These are phyloP conservation scores for Myrmophylax atrothorax DNA, from an alignment of 2,113 vertebrate species.

Conservation along the genomic window DNA sequence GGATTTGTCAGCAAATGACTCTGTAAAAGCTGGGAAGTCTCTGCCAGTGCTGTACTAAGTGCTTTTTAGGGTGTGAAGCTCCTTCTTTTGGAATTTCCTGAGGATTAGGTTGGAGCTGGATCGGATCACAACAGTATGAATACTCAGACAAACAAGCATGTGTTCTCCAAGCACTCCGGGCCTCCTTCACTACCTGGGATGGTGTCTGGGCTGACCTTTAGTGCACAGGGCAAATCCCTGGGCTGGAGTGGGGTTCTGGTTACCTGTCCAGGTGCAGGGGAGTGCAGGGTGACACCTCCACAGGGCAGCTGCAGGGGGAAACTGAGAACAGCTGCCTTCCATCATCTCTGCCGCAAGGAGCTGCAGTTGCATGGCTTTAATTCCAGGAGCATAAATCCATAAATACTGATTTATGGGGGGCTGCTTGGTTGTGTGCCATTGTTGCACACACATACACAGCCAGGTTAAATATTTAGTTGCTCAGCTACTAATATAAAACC, in stretches of 20 bases:
- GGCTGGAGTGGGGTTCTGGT: background rate
- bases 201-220: constrained; percentile 37
- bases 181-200: background rate
- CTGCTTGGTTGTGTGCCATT: background rate
- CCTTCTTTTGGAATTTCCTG: background rate
- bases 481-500: background rate
- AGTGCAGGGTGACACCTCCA: background rate
- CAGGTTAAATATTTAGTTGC: background rate
- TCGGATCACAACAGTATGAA: background rate
- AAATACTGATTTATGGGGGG: background rate
- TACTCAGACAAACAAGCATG: background rate
- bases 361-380: background rate
- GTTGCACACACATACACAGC: background rate
- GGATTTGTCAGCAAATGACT: background rate
- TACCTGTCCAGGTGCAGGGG: constrained; percentile 23
- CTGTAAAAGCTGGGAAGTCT: background rate
- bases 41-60: background rate
- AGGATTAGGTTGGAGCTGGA: background rate
- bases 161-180: background rate
- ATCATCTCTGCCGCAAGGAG: background rate
- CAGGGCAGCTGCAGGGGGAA: background rate
- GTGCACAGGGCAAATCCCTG: constrained; percentile 47
- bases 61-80: background rate
- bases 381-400: background rate
- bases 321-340: background rate